These are phyloP conservation scores for Coregonus clupeaformis DNA, from an alignment of 2,113 vertebrate species.

Conservation along the genomic window DNA sequence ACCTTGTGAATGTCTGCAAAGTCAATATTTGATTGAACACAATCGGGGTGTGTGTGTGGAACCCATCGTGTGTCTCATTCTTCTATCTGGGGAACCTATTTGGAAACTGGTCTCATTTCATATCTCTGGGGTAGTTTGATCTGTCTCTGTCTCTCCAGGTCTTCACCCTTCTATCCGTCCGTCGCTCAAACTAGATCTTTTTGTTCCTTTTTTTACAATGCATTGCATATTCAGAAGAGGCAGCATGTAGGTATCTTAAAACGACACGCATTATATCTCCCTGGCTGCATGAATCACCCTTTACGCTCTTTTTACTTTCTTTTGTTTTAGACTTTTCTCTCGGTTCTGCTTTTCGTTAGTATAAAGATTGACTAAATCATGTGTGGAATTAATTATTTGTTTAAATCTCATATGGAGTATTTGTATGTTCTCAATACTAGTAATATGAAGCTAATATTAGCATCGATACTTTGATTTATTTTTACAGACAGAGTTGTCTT, in stretches of 20 bases:
- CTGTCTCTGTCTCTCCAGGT: slow-evolving; percentile 64
- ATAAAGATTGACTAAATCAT: neutral
- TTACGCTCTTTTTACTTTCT: slow-evolving; percentile 37
- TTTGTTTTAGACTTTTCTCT: neutral
- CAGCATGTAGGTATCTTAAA: slow-evolving; percentile 70
- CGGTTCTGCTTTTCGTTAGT: neutral
- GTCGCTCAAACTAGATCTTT: slow-evolving; percentile 73
- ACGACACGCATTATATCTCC: slow-evolving; percentile 40
- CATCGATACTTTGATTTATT: slow-evolving; percentile 1
- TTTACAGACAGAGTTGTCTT: neutral
- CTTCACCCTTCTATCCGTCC: slow-evolving; percentile 49
- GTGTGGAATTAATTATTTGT: slow-evolving; percentile 11
- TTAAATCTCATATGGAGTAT: slow-evolving; percentile 12
- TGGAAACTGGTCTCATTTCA: slow-evolving; percentile 37
- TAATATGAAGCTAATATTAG: slow-evolving; percentile 7
- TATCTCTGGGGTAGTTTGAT: slow-evolving; percentile 53
- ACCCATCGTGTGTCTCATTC: slow-evolving; percentile 4
- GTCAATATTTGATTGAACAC: too few relatives aligned
- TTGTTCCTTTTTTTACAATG: slow-evolving; percentile 69
- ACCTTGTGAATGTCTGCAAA: too few relatives aligned
- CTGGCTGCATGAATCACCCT: slow-evolving; percentile 71
- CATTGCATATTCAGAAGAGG: slow-evolving; percentile 67
- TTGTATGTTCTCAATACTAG: slow-evolving; percentile 37
- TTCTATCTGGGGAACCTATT: too few relatives aligned
- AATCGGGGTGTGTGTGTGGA: slow-evolving; percentile 31